These are phyloP conservation scores for Dinocampus coccinellae DNA, from an alignment of 2,888 invertebrate species.

Conservation along the genomic window DNA sequence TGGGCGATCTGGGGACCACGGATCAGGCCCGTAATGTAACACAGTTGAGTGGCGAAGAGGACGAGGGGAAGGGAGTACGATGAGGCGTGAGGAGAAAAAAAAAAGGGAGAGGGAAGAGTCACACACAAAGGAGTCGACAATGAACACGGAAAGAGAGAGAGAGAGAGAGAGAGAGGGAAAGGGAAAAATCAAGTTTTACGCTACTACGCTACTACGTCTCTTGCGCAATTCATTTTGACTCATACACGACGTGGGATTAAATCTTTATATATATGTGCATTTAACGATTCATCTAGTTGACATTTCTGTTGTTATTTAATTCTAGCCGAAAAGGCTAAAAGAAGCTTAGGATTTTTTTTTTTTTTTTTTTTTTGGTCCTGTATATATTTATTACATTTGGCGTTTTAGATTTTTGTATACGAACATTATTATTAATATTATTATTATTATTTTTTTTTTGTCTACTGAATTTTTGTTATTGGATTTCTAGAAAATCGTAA, in stretches of 20 bases:
- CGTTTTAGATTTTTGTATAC: not conserved
- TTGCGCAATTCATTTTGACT: conserved; percentile 38
- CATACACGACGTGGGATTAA: conserved; percentile 15
- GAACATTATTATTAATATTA: not conserved
- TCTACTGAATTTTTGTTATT: not conserved
- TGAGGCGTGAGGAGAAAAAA: conserved; percentile 32
- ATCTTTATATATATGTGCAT: not conserved
- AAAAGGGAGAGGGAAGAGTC: conserved; percentile 27
- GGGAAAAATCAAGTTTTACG: conserved; percentile 51
- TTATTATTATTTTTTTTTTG: not conserved
- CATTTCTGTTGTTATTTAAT: not conserved
- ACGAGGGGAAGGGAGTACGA: conserved; percentile 28
- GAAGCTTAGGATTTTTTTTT: not conserved
- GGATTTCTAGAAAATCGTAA: not conserved
- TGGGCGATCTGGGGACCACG: conserved; percentile 58
- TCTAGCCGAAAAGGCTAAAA: no score
- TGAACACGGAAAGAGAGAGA: conserved; percentile 39
- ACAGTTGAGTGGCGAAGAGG: no score
- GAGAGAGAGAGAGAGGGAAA: conserved; percentile 42
- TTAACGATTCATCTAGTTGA: not conserved
- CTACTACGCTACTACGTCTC: conserved; percentile 55
- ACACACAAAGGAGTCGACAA: conserved; percentile 39
- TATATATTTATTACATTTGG: no score
- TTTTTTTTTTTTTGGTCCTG: not conserved
- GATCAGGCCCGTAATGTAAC: conserved; percentile 34